Evolutionary conservation across 2,113 vertebrate species (phyloP).

Genomic region (Limanda limanda): DNA sequence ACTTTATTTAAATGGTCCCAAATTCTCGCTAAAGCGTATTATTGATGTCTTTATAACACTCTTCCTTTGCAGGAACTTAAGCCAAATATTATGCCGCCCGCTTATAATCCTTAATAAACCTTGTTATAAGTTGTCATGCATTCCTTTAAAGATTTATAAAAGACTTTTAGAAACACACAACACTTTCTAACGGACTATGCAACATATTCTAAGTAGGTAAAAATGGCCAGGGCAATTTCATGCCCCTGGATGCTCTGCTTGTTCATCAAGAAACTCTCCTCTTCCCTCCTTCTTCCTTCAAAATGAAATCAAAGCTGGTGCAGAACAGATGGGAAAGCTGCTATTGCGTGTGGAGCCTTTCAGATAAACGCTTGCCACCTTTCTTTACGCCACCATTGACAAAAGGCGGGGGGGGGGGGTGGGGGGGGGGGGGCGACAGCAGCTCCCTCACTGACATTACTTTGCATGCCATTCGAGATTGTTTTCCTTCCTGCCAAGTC

Average conservation of each 20-base stretch:
- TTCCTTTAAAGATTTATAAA: too few relatives aligned
- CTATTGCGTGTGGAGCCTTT: constrained; percentile 61
- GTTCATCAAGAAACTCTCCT: background rate
- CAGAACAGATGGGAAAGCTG: constrained; percentile 32
- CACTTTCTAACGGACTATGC: too few relatives aligned
- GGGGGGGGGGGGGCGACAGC: constrained; percentile 12
- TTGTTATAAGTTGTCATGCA: too few relatives aligned
- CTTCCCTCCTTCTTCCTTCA: background rate
- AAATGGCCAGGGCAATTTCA: too few relatives aligned
- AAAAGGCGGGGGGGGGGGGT: constrained; percentile 18
- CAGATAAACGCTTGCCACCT: constrained; percentile 62
- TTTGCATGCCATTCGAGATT: constrained; percentile 63
- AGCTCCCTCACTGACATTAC: constrained; percentile 41
- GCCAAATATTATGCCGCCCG: too few relatives aligned
- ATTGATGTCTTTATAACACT: too few relatives aligned
- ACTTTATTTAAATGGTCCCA: too few relatives aligned
- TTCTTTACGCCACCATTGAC: constrained; percentile 47
- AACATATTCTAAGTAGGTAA: too few relatives aligned
- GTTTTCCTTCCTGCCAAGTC: constrained; percentile 51
- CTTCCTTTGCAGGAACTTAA: too few relatives aligned
- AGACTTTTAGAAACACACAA: too few relatives aligned
- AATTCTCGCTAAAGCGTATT: too few relatives aligned
- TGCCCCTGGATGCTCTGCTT: background rate
- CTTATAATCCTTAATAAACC: too few relatives aligned
- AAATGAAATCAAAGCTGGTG: constrained; percentile 57